phyloP scores from a whole-genome alignment of 2,888 invertebrate genomes.

The Liopterus haemorrhoidalis region DNA sequence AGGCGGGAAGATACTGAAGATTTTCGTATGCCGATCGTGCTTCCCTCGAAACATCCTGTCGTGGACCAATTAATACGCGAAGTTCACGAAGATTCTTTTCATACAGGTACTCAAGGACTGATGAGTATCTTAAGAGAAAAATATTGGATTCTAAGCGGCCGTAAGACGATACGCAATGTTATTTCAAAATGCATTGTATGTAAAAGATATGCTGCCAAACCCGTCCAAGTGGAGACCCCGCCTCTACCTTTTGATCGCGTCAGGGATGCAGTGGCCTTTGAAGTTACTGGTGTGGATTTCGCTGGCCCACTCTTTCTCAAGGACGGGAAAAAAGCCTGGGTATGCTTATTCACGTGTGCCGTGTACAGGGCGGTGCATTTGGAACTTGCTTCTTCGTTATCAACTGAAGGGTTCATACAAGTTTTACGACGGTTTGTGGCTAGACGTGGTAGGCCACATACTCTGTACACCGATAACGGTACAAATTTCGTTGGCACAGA shows the following conservation, averaged over 20 bases:
- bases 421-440: constrained; percentile 26
- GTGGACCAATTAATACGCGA: constrained; percentile 26
- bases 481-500: constrained; percentile 38
- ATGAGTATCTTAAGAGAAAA: constrained; percentile 28
- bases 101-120: constrained; percentile 25
- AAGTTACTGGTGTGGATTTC: constrained; percentile 37
- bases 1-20: constrained; percentile 24
- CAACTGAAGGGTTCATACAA: constrained; percentile 34
- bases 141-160: constrained; percentile 30
- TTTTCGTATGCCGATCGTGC: constrained; percentile 33
- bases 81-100: constrained; percentile 18
- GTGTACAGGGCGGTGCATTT: constrained; percentile 38
- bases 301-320: constrained; percentile 37
- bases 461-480: constrained; percentile 41
- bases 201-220: constrained; percentile 27
- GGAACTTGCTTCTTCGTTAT: constrained; percentile 35
- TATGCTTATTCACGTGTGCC: constrained; percentile 40
- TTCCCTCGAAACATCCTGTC: constrained; percentile 29
- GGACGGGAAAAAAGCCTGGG: constrained; percentile 32
- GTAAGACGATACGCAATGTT: constrained; percentile 22
- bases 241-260: constrained; percentile 36
- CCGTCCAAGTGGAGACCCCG: constrained; percentile 25
- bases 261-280: constrained; percentile 33
- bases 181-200: constrained; percentile 27
- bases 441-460: constrained; percentile 31